Percentiles rank a stretch among this genome's conserved stretches.
These are phyloP conservation scores for Pygoscelis antarcticus DNA, from an alignment of 2,113 vertebrate genomes.

Conservation along the genomic window DNA sequence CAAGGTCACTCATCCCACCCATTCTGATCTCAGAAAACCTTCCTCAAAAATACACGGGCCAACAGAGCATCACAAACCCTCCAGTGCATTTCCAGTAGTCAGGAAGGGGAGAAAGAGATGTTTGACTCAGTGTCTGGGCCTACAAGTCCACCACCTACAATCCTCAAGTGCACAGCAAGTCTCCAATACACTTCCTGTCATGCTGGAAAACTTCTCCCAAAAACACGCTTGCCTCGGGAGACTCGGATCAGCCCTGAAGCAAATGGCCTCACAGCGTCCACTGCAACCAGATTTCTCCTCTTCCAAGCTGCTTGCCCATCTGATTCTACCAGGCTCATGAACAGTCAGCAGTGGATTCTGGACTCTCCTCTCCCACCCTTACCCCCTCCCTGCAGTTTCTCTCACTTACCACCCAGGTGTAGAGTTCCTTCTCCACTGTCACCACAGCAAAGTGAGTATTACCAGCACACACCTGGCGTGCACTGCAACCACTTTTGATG, in stretches of 20 bases:
- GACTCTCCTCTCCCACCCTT: neutral
- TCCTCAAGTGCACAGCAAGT: neutral
- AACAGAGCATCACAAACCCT: neutral
- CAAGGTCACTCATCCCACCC: neutral
- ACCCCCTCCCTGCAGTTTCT: neutral
- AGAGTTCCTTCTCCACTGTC: conserved; percentile 97
- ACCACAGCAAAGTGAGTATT: conserved; percentile 98
- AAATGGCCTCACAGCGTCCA: neutral
- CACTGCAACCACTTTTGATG: conserved; percentile 94
- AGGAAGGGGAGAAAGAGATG: neutral
- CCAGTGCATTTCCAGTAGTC: neutral
- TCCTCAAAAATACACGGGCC: neutral
- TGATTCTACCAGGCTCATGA: neutral
- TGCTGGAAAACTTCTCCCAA: neutral
- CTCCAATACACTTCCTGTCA: neutral
- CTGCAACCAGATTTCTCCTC: neutral
- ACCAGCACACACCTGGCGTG: conserved; percentile 94
- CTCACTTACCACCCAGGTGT: conserved; percentile 96
- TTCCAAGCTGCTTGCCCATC: neutral
- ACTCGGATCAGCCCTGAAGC: neutral
- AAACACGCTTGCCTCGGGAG: neutral
- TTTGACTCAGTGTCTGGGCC: neutral
- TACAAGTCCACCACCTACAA: neutral
- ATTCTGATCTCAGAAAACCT: neutral
- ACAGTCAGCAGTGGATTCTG: neutral